Conservation (phyloP, 2,797 vertebrate species). For the Chaetodon trifasciatus region DNA sequence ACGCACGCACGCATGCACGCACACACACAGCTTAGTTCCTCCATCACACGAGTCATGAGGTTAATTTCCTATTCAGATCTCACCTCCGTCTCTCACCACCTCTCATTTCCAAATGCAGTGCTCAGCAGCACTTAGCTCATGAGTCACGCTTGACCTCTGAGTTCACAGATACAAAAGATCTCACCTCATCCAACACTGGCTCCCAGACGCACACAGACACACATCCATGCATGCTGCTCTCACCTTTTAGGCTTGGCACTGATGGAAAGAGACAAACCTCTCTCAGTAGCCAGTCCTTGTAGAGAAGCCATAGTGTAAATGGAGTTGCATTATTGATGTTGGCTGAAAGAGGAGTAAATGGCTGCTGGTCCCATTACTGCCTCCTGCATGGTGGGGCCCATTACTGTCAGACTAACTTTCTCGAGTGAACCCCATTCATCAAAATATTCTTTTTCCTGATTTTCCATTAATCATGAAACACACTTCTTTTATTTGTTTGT, state of each 20-base stretch:
- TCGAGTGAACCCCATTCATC: slow-evolving; percentile 35
- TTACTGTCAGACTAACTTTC: slow-evolving; percentile 51
- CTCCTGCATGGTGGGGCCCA: slow-evolving; percentile 38
- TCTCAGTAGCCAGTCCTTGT: slow-evolving; percentile 53
- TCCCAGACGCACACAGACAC: neutral
- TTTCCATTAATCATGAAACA: neutral
- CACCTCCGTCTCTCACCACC: slow-evolving; percentile 48
- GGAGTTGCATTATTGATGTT: slow-evolving; percentile 76
- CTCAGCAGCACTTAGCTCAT: slow-evolving; percentile 64
- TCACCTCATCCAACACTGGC: slow-evolving; percentile 43
- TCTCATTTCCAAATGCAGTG: slow-evolving; percentile 61
- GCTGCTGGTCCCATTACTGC: slow-evolving; percentile 55
- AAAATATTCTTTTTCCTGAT: neutral
- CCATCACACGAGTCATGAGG: slow-evolving; percentile 26
- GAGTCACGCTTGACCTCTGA: slow-evolving; percentile 73
- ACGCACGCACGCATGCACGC: too few species aligned
- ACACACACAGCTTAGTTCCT: neutral
- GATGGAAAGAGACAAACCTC: slow-evolving; percentile 60
- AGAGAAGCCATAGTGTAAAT: slow-evolving; percentile 66
- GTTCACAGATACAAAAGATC: slow-evolving; percentile 64
- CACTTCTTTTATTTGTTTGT: neutral
- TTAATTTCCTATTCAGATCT: slow-evolving; percentile 61
- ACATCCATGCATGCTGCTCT: slow-evolving; percentile 20
- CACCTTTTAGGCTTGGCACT: slow-evolving; percentile 48
- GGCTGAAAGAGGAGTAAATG: slow-evolving; percentile 67